Base-by-base conservation (phyloP, 2,113 vertebrate genomes). In the Phasianus colchicus region DNA sequence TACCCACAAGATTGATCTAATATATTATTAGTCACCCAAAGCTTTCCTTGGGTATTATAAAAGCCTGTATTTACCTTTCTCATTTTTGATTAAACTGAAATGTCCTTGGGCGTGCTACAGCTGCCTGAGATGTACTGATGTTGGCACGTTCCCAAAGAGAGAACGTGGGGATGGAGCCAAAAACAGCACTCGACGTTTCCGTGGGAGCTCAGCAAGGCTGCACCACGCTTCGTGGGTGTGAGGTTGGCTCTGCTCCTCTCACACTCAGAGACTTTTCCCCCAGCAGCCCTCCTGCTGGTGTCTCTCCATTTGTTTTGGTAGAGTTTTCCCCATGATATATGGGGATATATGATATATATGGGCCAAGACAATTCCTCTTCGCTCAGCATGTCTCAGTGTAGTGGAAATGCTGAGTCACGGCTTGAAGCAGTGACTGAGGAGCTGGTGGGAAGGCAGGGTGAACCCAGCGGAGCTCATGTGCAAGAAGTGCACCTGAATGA, bases 181-280 rank as follows among this genome's bases (percentile, higher is more conserved):
- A 27, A 0, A 5, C 0, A 0, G n/a, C 32, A 17, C 60, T 73
- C 3, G 2, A 2, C 0, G 0, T 19, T 61, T 10, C 77, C 8
- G 18, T 13, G n/a, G 63, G 58, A 73, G 58, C 32, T 69, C 66
- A 82, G 42, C 58, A 11, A 10, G 66, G 66, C 57, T 80, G 20
- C 30, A 48, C 6, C 36, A 22, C 27, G 10, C 3, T 10, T 9
- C 60, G 6, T 2, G 65, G 69, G 2, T 12, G 2, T 10, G 77
- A 27, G 16, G 15, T 0, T 75, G 47, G 12, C 43, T 78, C 65
- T 81, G 73, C 36, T 71, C 40, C 30, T 25, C 69, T 64, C 57
- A 55, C n/a, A 80, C 66, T 32, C 42, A 36, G n/a, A 75, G 55
- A 16, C 27, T 91, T 52, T 34, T 29, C 25, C 54, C 50, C 83